Conservation (phyloP, 1,140 invertebrate genomes). For the Drosophila santomea region DNA sequence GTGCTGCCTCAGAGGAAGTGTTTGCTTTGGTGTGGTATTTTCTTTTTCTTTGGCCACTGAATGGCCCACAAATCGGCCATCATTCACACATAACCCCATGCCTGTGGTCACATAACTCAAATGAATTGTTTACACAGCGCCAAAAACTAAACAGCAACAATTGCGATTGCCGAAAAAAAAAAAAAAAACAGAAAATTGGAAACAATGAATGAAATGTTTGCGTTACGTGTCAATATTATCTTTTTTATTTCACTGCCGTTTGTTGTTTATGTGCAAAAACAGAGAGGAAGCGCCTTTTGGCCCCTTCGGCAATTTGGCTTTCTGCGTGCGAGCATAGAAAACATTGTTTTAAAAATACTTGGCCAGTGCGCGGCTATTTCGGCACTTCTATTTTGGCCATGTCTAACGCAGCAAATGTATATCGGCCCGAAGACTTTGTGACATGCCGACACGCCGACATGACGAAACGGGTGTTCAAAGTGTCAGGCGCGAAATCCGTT, state of each 20-base stretch:
- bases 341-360: conserved; percentile 77
- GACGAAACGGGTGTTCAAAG: conserved; percentile 75
- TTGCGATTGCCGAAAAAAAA: conserved; percentile 19
- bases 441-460: conserved; percentile 79
- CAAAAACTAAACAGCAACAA: conserved; percentile 37
- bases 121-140: conserved; percentile 47
- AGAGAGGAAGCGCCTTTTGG: conserved; percentile 53
- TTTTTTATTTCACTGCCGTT: conserved; percentile 56
- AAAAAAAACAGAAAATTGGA: conserved; percentile 15
- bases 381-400: conserved; percentile 35
- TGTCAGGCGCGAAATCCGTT: conserved; percentile 73
- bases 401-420: conserved; percentile 45
- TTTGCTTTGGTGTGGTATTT: conserved; percentile 2
- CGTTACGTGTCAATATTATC: conserved; percentile 76
- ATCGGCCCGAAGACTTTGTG: conserved; percentile 59
- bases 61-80: conserved; percentile 28
- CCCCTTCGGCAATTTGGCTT: conserved; percentile 35
- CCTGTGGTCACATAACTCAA: conserved; percentile 41
- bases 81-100: conserved; percentile 33
- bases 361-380: conserved; percentile 41
- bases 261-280: conserved; percentile 64
- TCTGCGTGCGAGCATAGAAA: conserved; percentile 62
- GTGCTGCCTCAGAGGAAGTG: conserved; percentile 21
- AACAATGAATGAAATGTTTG: conserved; percentile 82
- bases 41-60: conserved; percentile 9